Evolutionary conservation across 2,797 vertebrate species (phyloP).

Genomic region (Syngnathus acus): DNA sequence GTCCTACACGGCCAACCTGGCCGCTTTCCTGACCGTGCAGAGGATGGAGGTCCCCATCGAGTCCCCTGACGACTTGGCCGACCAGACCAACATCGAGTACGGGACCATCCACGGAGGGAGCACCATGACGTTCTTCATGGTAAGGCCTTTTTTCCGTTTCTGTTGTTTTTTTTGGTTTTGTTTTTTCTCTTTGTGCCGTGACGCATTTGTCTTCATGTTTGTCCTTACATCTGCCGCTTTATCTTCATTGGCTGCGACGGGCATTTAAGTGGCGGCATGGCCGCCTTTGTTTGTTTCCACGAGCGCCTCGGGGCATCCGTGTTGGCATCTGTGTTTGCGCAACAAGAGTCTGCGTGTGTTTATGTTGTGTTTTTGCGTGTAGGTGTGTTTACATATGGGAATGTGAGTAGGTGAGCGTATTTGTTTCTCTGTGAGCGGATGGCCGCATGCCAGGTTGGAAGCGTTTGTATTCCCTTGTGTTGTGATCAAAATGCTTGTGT

Average conservation of each 20-base stretch:
- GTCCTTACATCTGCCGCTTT: slow-evolving; percentile 36
- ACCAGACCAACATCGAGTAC: slow-evolving; percentile 93
- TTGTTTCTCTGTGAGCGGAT: slow-evolving; percentile 34
- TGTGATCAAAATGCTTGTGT: background rate
- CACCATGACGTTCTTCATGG: slow-evolving; percentile 97
- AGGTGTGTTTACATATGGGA: slow-evolving; percentile 41
- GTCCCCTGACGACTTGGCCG: slow-evolving; percentile 86
- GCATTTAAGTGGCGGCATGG: slow-evolving; percentile 50
- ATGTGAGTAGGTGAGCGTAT: slow-evolving; percentile 37
- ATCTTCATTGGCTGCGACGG: slow-evolving; percentile 39
- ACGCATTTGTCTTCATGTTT: slow-evolving; percentile 25
- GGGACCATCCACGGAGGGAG: slow-evolving; percentile 91
- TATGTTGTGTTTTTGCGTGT: slow-evolving; percentile 15
- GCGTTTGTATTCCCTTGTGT: background rate
- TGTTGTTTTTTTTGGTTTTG: background rate
- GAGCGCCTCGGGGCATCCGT: slow-evolving; percentile 53
- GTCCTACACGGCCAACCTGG: slow-evolving; percentile 93
- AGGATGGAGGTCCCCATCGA: slow-evolving; percentile 93
- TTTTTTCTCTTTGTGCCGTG: background rate
- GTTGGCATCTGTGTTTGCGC: slow-evolving; percentile 62
- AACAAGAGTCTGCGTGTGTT: slow-evolving; percentile 12
- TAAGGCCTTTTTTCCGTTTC: slow-evolving; percentile 26
- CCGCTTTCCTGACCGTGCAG: slow-evolving; percentile 90
- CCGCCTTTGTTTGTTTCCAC: slow-evolving; percentile 57
- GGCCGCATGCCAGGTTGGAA: background rate